These are phyloP conservation scores for Callorhinus ursinus DNA, from an alignment of 2,113 vertebrate genomes.

Conservation along the genomic window DNA sequence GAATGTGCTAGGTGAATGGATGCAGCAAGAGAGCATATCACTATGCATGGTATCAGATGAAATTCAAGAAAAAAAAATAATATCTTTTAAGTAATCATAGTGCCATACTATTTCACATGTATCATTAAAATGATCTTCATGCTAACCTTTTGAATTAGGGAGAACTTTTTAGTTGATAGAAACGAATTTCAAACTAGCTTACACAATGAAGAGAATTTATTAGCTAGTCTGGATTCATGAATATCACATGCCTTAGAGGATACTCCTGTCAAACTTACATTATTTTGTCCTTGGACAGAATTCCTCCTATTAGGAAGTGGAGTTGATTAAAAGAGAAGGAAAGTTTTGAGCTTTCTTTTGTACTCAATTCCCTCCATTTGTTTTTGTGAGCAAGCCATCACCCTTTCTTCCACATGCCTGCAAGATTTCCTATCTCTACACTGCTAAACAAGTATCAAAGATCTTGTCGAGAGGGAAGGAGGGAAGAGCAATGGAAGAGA, in stretches of 20 bases:
- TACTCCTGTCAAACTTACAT: neutral
- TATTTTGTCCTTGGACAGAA: neutral
- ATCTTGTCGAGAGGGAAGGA: neutral
- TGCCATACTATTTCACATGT: neutral
- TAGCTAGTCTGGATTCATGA: neutral
- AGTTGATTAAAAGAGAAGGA: conserved; percentile 7
- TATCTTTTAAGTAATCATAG: neutral
- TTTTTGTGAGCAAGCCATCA: neutral
- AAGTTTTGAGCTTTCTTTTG: neutral
- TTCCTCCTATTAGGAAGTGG: neutral
- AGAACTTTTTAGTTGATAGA: conserved; percentile 17
- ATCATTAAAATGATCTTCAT: conserved; percentile 19
- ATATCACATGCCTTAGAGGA: conserved; percentile 31
- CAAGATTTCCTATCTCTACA: neutral
- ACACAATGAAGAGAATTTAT: conserved; percentile 15
- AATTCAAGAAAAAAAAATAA: conserved; percentile 28
- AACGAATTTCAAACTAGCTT: conserved; percentile 43
- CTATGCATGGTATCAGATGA: conserved; percentile 12
- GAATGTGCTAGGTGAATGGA: neutral
- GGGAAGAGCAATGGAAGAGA: neutral
- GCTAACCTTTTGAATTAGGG: neutral
- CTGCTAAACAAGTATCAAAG: neutral
- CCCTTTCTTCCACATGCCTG: neutral
- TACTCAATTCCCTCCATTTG: neutral
- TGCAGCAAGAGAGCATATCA: neutral